Evolutionary conservation across 2,888 invertebrate species (phyloP).

Genomic region (Lasioglossum marginatum): DNA sequence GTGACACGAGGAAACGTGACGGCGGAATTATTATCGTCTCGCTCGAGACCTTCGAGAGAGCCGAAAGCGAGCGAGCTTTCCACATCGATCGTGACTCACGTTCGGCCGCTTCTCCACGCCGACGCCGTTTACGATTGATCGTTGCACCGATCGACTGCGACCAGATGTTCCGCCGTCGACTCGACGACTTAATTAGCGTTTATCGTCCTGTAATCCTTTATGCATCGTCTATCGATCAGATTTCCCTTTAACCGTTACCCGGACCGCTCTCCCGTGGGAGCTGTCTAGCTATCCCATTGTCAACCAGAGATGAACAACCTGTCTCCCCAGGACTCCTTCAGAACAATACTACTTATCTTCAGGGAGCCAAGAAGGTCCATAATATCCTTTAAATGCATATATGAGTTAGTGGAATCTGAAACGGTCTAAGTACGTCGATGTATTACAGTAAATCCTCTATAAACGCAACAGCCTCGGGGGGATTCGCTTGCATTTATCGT

Average conservation of each 20-base stretch:
- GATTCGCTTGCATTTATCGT: too few relatives aligned
- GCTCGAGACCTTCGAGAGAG: conserved; percentile 40
- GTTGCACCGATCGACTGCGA: conserved; percentile 6
- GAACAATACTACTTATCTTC: too few relatives aligned
- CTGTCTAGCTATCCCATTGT: background rate
- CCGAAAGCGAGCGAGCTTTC: conserved; percentile 44
- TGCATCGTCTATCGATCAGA: conserved; percentile 16
- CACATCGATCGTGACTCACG: conserved; percentile 46
- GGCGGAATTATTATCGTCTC: conserved; percentile 48
- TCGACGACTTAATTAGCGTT: conserved; percentile 45
- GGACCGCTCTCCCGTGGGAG: background rate
- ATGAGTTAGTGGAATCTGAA: too few relatives aligned
- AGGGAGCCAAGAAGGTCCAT: too few relatives aligned
- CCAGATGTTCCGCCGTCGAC: conserved; percentile 9
- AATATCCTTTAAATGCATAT: too few relatives aligned
- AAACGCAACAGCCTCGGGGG: too few relatives aligned
- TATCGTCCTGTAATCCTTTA: conserved; percentile 32
- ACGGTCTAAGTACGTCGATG: too few relatives aligned
- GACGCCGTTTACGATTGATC: conserved; percentile 45
- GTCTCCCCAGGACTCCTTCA: background rate
- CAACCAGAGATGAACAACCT: background rate
- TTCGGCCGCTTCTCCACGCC: conserved; percentile 6
- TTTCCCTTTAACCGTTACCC: conserved; percentile 28
- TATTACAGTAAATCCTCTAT: too few relatives aligned
- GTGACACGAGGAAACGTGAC: conserved; percentile 50